Conservation (phyloP, 2,888 invertebrate species). For the Xylota segnis region DNA sequence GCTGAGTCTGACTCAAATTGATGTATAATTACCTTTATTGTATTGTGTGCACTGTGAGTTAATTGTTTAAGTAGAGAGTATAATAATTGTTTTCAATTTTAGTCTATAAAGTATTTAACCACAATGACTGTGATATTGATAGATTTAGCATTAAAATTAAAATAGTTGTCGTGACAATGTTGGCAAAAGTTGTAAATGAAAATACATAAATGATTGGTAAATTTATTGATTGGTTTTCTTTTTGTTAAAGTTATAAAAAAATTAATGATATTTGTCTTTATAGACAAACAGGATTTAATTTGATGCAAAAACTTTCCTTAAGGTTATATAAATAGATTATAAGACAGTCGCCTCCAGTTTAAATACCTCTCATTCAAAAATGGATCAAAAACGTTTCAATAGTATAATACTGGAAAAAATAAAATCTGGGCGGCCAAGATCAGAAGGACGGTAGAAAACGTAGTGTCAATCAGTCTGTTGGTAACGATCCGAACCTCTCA, state of each 20-base stretch:
- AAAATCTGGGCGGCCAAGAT: too few relatives aligned
- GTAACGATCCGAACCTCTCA: too few relatives aligned
- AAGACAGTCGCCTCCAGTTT: too few relatives aligned
- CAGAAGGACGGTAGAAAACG: too few relatives aligned
- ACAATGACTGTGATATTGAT: slow-evolving; percentile 75
- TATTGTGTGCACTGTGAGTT: slow-evolving; percentile 28
- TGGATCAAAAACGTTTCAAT: too few relatives aligned
- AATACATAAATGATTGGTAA: slow-evolving; percentile 60
- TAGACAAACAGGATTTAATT: too few relatives aligned
- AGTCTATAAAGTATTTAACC: slow-evolving; percentile 56
- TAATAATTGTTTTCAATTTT: slow-evolving; percentile 40
- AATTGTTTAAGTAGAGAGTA: slow-evolving; percentile 4
- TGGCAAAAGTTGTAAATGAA: slow-evolving; percentile 34
- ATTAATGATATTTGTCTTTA: too few relatives aligned
- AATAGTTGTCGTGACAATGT: slow-evolving; percentile 65
- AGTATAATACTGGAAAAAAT: too few relatives aligned
- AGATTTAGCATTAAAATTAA: slow-evolving; percentile 54
- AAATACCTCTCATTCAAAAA: too few relatives aligned
- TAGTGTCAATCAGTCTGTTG: too few relatives aligned
- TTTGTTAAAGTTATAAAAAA: background rate
- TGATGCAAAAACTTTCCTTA: too few relatives aligned
- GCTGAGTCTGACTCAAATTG: slow-evolving; percentile 32
- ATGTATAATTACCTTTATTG: slow-evolving; percentile 44
- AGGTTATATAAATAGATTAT: too few relatives aligned
- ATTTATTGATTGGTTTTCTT: slow-evolving; percentile 4